These are phyloP conservation scores for Serilophus lunatus DNA, from an alignment of 2,113 vertebrate species.

Conservation along the genomic window DNA sequence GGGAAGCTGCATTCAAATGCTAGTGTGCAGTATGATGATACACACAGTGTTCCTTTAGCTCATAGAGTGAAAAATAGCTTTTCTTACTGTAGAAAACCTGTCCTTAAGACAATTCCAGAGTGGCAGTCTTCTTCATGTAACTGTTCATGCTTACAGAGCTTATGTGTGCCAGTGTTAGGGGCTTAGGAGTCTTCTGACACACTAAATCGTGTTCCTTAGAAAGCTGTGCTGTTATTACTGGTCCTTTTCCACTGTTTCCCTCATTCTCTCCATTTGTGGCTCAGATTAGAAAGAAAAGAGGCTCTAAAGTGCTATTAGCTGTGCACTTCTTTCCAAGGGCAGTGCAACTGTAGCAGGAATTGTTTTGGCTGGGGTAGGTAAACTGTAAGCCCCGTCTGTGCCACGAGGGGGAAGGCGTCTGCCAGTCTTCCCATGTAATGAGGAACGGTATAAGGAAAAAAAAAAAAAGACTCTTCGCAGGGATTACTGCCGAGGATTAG, in stretches of 20 bases:
- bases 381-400: not conserved
- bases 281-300: not conserved
- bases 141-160: not conserved
- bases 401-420: conserved; percentile 20
- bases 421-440: not conserved
- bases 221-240: not conserved
- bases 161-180: not conserved
- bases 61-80: not conserved
- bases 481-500: not conserved
- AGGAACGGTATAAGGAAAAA: not conserved
- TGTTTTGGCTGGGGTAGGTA: not conserved
- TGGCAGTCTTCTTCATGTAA: not conserved
- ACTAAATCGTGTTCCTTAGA: not conserved
- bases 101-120: not conserved
- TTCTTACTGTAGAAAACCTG: not conserved
- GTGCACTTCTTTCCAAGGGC: not conserved
- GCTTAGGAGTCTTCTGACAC: not conserved
- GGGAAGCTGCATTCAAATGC: not conserved
- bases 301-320: not conserved
- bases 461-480: not conserved
- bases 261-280: not conserved
- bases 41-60: not conserved
- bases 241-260: not conserved
- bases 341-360: not conserved
- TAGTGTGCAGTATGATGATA: not conserved